Evolutionary conservation across 2,888 invertebrate genomes (phyloP), one percentile per base, ranked within the genome.

Genomic region (Dinocampus coccinellae): DNA sequence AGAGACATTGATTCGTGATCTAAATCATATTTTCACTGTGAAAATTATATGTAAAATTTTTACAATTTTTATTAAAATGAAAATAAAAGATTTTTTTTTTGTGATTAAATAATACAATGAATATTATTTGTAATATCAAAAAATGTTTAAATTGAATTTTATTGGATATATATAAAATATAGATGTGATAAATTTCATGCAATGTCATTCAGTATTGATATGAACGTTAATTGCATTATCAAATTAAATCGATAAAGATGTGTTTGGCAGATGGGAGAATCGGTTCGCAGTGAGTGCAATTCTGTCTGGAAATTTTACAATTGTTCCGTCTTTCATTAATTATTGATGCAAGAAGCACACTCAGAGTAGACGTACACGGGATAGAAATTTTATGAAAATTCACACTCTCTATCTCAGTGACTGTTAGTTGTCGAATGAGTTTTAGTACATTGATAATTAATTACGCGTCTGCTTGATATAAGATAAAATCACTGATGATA

Each of bases 301-400:
- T 42, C 67, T 33, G 67, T 47, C 61, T 42, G 29, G 67, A 67
- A 57, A 72, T 72, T 67, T 62, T 47, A 39, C 65, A 34, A 58
- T 47, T 58, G 29, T 24, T 66, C 67, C 72, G 72, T 72, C 72
- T 72, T 33, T 57, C 57, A 34, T 16, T 7, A 67, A 72, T 72
- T 63, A 58, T 72, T 72, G 67, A 72, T 72, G 72, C 67, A 72
- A 57, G 47, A 57, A 72, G 62, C 16, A 47, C 47, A 47, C 47
- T 16, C 47, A 47, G 7, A 9, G 6, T 47, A 47, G 47, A 47
- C 47, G 57, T 20, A 16, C 24, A 53, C 34, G 20, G 22, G 66
- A 64, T 64, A 64, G 66, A 24, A 66, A 66, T 57, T 57, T 66
- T 66, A 16, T 36, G 55, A 57, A 36, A 55, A 57, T 57, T 66